Evolutionary conservation across 2,888 invertebrate genomes (phyloP).

Genomic region (Drosophila prostipennis): DNA sequence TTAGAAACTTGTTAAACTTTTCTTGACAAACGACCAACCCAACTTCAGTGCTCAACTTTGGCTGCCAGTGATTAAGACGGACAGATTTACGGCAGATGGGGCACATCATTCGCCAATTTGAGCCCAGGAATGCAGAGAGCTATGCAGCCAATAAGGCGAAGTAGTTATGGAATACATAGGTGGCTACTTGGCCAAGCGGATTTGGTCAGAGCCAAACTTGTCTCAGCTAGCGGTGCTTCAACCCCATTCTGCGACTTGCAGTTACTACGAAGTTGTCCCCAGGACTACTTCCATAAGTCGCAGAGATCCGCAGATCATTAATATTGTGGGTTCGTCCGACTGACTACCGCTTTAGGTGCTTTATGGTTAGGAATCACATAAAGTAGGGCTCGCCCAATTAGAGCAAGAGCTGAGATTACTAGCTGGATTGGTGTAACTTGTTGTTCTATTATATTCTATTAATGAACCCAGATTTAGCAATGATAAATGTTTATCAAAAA

Average conservation of each 20-base stretch:
- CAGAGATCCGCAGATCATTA: constrained; percentile 12
- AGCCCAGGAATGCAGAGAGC: constrained; percentile 19
- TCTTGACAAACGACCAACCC: constrained; percentile 32
- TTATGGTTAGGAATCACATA: constrained; percentile 2
- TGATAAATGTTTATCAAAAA: neutral
- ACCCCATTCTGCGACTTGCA: constrained; percentile 21
- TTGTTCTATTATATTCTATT: neutral
- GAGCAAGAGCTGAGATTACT: neutral
- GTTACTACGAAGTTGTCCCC: constrained; percentile 5
- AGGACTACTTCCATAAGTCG: constrained; percentile 22
- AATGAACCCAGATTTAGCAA: constrained; percentile 12
- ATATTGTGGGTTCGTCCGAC: constrained; percentile 7
- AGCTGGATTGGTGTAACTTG: no score
- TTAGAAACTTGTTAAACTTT: constrained; percentile 38
- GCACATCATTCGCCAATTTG: constrained; percentile 34
- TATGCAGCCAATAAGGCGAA: constrained; percentile 35
- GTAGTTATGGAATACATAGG: constrained; percentile 10
- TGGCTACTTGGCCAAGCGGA: constrained; percentile 8
- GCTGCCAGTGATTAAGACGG: constrained; percentile 34
- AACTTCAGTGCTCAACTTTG: constrained; percentile 16
- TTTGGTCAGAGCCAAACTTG: constrained; percentile 32
- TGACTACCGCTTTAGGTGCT: constrained; percentile 5
- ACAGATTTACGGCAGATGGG: constrained; percentile 25
- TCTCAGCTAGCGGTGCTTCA: constrained; percentile 29
- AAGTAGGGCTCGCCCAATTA: neutral